A percentile compares a stretch with the other conserved stretches of the same genome.
Evolutionary conservation across 2,113 vertebrate species (phyloP).

Genomic region (Trichomycterus rosablanca): DNA sequence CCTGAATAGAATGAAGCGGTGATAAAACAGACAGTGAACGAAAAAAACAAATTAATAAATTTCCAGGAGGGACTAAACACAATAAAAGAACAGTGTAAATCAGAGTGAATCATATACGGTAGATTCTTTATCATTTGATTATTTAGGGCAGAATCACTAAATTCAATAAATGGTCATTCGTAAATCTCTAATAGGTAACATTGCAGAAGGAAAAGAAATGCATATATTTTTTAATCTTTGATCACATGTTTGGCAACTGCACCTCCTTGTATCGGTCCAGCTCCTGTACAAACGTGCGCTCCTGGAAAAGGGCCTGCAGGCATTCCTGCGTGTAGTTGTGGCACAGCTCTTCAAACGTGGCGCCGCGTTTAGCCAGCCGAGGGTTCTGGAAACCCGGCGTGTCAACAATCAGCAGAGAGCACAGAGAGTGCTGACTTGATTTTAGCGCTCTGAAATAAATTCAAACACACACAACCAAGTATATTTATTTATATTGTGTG

Average conservation of each 20-base stretch:
- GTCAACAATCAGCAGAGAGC: slow-evolving; percentile 92
- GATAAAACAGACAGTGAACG: too few species aligned
- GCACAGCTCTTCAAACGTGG: slow-evolving; percentile 94
- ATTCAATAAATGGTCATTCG: too few species aligned
- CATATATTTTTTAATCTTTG: neutral
- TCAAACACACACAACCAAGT: neutral
- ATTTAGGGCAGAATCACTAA: neutral
- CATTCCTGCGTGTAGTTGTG: slow-evolving; percentile 96
- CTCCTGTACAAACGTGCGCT: slow-evolving; percentile 85
- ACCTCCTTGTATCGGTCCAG: slow-evolving; percentile 96
- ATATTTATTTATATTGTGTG: neutral
- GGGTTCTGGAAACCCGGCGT: slow-evolving; percentile 95
- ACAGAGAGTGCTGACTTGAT: slow-evolving; percentile 91
- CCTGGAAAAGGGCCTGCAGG: slow-evolving; percentile 90
- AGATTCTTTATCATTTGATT: neutral
- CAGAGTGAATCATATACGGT: too few species aligned
- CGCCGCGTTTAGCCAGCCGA: slow-evolving; percentile 74
- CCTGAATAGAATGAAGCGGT: too few species aligned
- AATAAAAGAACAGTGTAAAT: neutral
- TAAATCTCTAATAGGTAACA: too few species aligned
- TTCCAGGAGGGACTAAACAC: neutral
- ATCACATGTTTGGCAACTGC: slow-evolving; percentile 18
- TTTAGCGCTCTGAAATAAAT: slow-evolving; percentile 80
- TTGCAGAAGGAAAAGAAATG: too few species aligned
- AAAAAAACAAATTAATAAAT: slow-evolving; percentile 18